Percentiles rank a stretch among this genome's conserved stretches.
phyloP scores from a whole-genome alignment of 2,797 vertebrate species.

The Philypnodon macrostomus region DNA sequence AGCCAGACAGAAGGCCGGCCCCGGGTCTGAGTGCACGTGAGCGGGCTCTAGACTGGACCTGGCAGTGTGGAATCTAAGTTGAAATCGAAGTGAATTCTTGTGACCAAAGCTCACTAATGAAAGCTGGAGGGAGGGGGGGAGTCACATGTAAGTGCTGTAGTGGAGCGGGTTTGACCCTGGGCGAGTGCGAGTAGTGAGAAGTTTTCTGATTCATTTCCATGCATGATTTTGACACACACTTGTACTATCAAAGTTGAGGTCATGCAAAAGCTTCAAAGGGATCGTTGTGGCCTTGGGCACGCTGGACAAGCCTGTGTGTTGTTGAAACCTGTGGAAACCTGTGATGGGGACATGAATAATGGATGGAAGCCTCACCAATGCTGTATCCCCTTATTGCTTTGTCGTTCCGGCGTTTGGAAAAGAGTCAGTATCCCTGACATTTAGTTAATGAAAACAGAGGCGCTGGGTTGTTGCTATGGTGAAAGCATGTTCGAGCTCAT shows the following conservation, averaged over 20 bases:
- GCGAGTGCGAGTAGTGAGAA: constrained; percentile 11
- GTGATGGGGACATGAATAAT: constrained; percentile 58
- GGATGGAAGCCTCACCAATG: constrained; percentile 34
- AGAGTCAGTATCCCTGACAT: constrained; percentile 56
- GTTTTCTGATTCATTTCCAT: constrained; percentile 31
- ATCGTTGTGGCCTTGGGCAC: constrained; percentile 48
- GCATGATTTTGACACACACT: constrained; percentile 32
- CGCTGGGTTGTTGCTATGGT: constrained; percentile 64
- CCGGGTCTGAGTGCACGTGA: constrained; percentile 28
- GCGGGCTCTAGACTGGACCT: constrained; percentile 29
- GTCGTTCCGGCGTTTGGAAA: constrained; percentile 28
- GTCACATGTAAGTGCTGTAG: constrained; percentile 34
- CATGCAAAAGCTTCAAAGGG: constrained; percentile 70
- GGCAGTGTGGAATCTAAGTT: constrained; percentile 53
- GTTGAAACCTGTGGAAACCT: constrained; percentile 59
- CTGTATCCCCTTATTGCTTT: constrained; percentile 15
- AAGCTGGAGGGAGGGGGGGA: constrained; percentile 4
- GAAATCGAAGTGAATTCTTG: constrained; percentile 44
- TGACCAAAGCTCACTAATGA: constrained; percentile 31
- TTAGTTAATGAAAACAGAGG: constrained; percentile 55
- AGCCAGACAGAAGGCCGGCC: constrained; percentile 48
- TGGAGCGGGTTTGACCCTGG: constrained; percentile 24
- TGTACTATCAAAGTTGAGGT: constrained; percentile 48
- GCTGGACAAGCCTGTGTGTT: constrained; percentile 56
- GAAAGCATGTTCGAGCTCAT: constrained; percentile 41